phyloP scores from a whole-genome alignment of 2,113 vertebrate species.

The Gallinago media region DNA sequence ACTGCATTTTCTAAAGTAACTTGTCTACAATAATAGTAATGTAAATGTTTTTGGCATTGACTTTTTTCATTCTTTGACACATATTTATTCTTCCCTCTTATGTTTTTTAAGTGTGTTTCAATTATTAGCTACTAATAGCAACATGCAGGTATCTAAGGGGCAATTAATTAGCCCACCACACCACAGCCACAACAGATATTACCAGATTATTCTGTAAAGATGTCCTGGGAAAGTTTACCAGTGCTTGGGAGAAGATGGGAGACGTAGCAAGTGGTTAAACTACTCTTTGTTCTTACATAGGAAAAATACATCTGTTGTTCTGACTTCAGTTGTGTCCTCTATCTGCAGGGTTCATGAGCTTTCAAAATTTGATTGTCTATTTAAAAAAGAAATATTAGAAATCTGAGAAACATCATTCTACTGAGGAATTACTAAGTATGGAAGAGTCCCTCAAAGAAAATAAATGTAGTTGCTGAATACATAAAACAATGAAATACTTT shows the following conservation, averaged over 20 bases:
- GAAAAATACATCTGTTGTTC: not conserved
- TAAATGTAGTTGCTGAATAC: not conserved
- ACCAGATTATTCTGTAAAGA: not conserved
- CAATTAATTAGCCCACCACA: not conserved
- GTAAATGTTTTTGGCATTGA: not conserved
- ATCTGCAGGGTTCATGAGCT: not conserved
- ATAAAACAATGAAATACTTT: not conserved
- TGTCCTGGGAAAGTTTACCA: not conserved
- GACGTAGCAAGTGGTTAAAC: not conserved
- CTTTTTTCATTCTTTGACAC: not conserved
- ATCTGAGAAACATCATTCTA: not conserved
- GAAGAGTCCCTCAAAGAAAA: not conserved
- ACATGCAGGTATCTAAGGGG: not conserved
- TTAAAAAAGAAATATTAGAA: not conserved
- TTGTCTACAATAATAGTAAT: not conserved
- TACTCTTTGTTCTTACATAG: not conserved
- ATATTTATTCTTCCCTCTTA: not conserved
- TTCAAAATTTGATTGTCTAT: not conserved
- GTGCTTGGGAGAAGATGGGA: not conserved
- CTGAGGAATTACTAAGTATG: not conserved
- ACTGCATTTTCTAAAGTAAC: not conserved
- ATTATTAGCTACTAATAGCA: not conserved
- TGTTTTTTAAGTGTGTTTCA: not conserved
- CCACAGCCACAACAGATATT: not conserved
- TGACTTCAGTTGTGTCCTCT: not conserved